Percentiles rank a stretch among this genome's conserved stretches.
Evolutionary conservation across 1,140 invertebrate species (phyloP).

Genomic region (Capitella teleta): DNA sequence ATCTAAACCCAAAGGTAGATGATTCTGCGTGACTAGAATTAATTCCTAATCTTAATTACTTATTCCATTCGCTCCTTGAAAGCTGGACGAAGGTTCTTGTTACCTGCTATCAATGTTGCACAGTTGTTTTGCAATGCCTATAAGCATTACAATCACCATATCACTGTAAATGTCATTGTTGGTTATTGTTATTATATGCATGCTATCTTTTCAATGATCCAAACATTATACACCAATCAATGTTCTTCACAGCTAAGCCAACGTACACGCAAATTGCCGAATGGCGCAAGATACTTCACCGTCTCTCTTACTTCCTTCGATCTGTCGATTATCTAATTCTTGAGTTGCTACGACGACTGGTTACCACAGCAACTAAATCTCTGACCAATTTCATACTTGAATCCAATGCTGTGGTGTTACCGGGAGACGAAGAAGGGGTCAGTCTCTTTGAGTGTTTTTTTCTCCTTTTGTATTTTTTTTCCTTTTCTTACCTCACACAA

Average conservation of each 20-base stretch:
- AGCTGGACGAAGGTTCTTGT: too few species aligned
- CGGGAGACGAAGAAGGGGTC: not conserved
- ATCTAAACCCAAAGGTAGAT: too few species aligned
- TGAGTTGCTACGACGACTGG: slow-evolving; percentile 34
- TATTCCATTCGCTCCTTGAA: too few species aligned
- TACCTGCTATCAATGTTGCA: too few species aligned
- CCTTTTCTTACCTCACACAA: not conserved
- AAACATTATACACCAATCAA: too few species aligned
- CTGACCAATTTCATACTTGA: slow-evolving; percentile 29
- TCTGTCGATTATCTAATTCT: slow-evolving; percentile 32
- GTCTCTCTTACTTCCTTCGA: slow-evolving; percentile 32
- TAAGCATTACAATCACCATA: too few species aligned
- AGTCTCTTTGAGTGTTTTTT: not conserved
- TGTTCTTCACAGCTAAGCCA: slow-evolving; percentile 28
- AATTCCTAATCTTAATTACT: too few species aligned
- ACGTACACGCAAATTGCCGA: slow-evolving; percentile 37
- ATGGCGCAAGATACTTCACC: slow-evolving; percentile 35
- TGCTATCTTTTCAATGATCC: too few species aligned
- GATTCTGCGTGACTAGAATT: too few species aligned
- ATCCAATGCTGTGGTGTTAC: slow-evolving; percentile 20
- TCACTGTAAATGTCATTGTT: too few species aligned
- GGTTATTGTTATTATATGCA: too few species aligned
- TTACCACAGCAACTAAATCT: slow-evolving; percentile 27
- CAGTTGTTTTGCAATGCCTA: too few species aligned
- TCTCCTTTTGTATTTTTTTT: not conserved